These are phyloP conservation scores for Ispidina lecontei DNA, from an alignment of 2,797 vertebrate genomes.

Conservation along the genomic window DNA sequence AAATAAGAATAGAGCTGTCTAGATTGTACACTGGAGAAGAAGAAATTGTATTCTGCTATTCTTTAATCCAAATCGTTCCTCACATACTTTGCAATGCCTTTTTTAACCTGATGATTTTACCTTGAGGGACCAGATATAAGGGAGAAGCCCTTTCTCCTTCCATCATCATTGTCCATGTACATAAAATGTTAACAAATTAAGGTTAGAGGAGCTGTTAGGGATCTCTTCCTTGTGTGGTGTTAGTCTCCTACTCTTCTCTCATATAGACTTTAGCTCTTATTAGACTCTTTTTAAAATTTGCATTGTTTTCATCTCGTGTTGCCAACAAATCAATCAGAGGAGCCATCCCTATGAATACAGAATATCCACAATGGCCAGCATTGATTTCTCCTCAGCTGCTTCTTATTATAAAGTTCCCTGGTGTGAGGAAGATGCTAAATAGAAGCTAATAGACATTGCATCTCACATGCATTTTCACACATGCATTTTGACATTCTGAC, in stretches of 20 bases:
- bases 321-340: constrained; percentile 61
- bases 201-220: not conserved
- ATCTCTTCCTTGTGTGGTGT: not conserved
- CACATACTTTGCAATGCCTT: not conserved
- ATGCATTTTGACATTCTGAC: constrained; percentile 57
- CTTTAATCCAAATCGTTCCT: not conserved
- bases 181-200: not conserved
- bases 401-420: constrained; percentile 73
- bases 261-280: not conserved
- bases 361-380: constrained; percentile 42
- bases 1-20: not conserved
- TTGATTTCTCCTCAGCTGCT: constrained; percentile 58
- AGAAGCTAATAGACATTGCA: constrained; percentile 59
- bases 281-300: not conserved
- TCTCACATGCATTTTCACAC: constrained; percentile 48
- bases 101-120: constrained; percentile 5
- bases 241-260: not conserved
- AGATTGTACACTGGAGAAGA: not conserved
- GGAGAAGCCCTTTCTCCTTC: not conserved
- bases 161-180: not conserved
- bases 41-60: not conserved
- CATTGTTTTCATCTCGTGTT: constrained; percentile 52
- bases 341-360: constrained; percentile 49
- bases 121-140: not conserved
- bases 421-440: constrained; percentile 56